Percentiles rank a stretch among this genome's conserved stretches.
phyloP scores from a whole-genome alignment of 2,113 vertebrate species.

The Lethenteron reissneri region DNA sequence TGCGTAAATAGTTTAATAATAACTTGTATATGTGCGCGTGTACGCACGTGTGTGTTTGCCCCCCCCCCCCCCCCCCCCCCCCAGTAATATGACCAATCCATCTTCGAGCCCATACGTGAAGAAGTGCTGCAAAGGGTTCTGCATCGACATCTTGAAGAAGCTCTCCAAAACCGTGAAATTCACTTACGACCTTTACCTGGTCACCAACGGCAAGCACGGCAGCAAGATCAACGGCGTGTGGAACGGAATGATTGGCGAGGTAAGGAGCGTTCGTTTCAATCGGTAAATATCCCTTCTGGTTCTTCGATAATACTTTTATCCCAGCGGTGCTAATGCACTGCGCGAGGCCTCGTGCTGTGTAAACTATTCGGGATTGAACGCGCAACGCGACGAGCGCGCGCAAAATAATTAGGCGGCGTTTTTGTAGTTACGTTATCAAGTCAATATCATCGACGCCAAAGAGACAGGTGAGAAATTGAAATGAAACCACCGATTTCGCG shows the following conservation, averaged over 20 bases:
- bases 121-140: slow-evolving; percentile 82
- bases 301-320: no score
- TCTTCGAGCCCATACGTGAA: slow-evolving; percentile 47
- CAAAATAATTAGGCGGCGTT: slow-evolving; percentile 63
- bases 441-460: no score
- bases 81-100: slow-evolving; percentile 9
- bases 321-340: no score
- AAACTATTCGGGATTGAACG: slow-evolving; percentile 58
- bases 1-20: not conserved
- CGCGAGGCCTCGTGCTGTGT: not conserved
- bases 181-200: slow-evolving; percentile 85
- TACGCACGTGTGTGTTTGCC: not conserved
- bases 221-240: slow-evolving; percentile 68
- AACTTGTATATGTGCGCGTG: not conserved
- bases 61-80: not conserved
- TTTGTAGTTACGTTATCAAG: no score
- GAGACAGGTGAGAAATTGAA: no score
- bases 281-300: no score
- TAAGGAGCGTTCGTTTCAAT: slow-evolving; percentile 15
- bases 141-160: slow-evolving; percentile 80
- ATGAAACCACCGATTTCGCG: no score
- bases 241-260: slow-evolving; percentile 88
- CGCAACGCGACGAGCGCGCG: slow-evolving; percentile 71
- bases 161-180: slow-evolving; percentile 64
- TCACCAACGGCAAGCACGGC: slow-evolving; percentile 58